Evolutionary conservation across 2,888 invertebrate species (phyloP).

Genomic region (Cotesia congregata): DNA sequence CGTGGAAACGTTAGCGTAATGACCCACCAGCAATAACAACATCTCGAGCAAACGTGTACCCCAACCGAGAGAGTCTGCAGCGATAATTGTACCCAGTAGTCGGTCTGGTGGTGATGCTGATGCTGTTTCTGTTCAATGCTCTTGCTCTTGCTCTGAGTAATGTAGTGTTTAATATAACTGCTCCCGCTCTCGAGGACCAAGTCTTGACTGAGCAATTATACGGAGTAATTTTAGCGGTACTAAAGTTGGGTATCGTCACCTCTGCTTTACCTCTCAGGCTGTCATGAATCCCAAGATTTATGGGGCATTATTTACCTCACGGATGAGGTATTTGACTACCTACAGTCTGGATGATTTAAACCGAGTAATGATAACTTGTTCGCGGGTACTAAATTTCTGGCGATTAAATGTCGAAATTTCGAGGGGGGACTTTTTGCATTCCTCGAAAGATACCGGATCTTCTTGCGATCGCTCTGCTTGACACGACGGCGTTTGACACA

Average conservation of each 20-base stretch:
- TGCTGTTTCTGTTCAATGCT: constrained; percentile 13
- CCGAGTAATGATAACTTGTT: not conserved
- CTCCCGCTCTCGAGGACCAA: not conserved
- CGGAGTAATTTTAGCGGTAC: constrained; percentile 23
- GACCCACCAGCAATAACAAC: constrained; percentile 33
- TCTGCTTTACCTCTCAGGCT: constrained; percentile 12
- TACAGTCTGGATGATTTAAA: constrained; percentile 19
- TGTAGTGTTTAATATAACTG: no score
- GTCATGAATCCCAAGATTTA: constrained; percentile 26
- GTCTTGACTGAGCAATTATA: constrained; percentile 7
- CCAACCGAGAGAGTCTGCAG: constrained; percentile 40
- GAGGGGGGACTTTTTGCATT: no score
- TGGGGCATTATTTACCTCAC: constrained; percentile 17
- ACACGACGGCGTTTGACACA: not conserved
- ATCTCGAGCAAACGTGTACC: constrained; percentile 17
- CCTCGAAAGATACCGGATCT: not conserved
- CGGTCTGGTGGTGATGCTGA: constrained; percentile 32
- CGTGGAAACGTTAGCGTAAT: constrained; percentile 31
- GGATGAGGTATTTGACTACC: not conserved
- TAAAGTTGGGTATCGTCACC: constrained; percentile 16
- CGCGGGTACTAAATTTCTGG: not conserved
- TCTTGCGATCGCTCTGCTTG: no score
- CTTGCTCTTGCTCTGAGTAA: not conserved
- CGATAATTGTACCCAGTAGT: constrained; percentile 48
- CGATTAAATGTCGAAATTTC: no score